Evolutionary conservation across 2,113 vertebrate species (phyloP), one percentile per base, ranked within the genome.

Genomic region (Marmota monax): DNA sequence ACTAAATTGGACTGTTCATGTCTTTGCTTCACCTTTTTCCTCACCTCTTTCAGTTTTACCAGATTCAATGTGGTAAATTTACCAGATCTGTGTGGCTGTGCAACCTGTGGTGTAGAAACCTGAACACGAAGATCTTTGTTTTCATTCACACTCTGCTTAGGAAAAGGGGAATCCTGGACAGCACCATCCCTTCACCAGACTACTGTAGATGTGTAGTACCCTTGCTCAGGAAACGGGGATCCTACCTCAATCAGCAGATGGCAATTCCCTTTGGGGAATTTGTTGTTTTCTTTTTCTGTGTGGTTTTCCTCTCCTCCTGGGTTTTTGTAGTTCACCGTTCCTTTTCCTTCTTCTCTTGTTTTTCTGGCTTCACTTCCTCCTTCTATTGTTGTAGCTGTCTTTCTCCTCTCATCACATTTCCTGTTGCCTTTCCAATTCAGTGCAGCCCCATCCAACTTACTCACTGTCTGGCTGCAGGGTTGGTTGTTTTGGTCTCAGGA

Each of bases 351-450:
- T 96, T 93, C 84, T 93, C 87, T 96, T 97, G 88, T 95, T 97
- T 95, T 96, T 94, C 90, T 88, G 69, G 80, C 92, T 96, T 93
- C 90, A 92, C 97, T 97, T 98, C 97, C 97, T 96, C 96, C 94
- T 97, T 53, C 96, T 97, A 96, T 98, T 98, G 97, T 97, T 95
- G 58, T 94, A 69, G 73, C 94, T 95, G 95, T 96, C 96, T 87
- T 93, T 95, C 95, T 90, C 96, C 96, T 96, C 96, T 93, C 93
- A 92, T 98, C 96, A 88, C 92, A 61, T 95, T 98, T 98, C 97
- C 97, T 98, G 97, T 95, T 96, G 95, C 93, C 95, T 96, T 92
- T 96, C 90, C 97, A 93, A 7, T 32, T 82, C 77, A 32, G 63
- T 85, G 90, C 96, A 85, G 96, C 85, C 95, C 79, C 72, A 87